Evolutionary conservation across 2,113 vertebrate genomes (phyloP).

Genomic region (Callorhinus ursinus): DNA sequence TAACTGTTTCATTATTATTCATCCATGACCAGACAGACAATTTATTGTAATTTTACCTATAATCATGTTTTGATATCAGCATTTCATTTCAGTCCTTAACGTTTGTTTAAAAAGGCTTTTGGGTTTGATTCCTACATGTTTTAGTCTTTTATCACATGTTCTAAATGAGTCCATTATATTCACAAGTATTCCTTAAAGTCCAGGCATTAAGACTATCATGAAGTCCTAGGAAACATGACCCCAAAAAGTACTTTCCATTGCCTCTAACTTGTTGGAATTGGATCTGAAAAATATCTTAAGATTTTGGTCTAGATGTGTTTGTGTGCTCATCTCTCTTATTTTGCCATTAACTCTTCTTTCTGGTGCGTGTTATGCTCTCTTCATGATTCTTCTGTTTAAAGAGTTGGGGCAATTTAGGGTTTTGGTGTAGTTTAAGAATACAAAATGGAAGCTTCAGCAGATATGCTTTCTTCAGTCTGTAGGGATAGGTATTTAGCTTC

Average conservation of each 20-base stretch:
- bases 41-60: slow-evolving; percentile 29
- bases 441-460: background rate
- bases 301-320: background rate
- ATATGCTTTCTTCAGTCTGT: background rate
- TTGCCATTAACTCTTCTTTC: background rate
- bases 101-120: background rate
- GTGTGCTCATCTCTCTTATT: background rate
- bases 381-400: background rate
- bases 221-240: background rate
- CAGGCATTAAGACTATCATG: background rate
- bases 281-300: background rate
- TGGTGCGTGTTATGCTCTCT: background rate
- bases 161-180: background rate
- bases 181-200: background rate
- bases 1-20: slow-evolving; percentile 40
- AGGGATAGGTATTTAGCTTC: background rate
- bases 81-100: slow-evolving; percentile 25
- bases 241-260: background rate
- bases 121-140: background rate
- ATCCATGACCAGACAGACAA: background rate
- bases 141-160: slow-evolving; percentile 6
- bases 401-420: background rate
- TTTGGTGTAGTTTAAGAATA: background rate
- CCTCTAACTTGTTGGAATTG: background rate
- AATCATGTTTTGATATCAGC: background rate